These are phyloP conservation scores for Peromyscus melanophrys DNA, from an alignment of 2,797 vertebrate genomes.

Conservation along the genomic window DNA sequence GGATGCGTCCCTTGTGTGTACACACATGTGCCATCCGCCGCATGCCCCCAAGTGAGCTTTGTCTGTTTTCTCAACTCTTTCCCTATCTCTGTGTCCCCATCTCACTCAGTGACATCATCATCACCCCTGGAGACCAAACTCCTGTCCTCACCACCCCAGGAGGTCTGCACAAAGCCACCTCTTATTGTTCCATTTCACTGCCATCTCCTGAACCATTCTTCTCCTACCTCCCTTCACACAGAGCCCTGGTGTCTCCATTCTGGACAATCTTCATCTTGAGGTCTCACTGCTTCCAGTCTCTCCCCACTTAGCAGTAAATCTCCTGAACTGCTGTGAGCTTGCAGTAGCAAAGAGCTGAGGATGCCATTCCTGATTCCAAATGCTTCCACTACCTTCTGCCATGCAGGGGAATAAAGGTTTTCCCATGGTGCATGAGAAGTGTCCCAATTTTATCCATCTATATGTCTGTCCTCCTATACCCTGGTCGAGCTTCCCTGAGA, in stretches of 20 bases:
- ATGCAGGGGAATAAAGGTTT: neutral
- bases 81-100: neutral
- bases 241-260: neutral
- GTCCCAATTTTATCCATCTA: neutral
- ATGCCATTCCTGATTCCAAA: neutral
- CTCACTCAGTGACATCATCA: neutral
- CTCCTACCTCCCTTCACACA: neutral
- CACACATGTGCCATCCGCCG: fast-evolving
- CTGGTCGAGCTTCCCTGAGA: neutral
- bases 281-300: neutral
- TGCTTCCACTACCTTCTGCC: neutral
- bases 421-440: neutral
- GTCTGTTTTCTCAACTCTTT: neutral
- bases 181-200: neutral
- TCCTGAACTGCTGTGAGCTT: neutral
- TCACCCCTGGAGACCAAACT: neutral
- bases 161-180: neutral
- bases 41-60: neutral
- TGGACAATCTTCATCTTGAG: neutral
- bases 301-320: neutral
- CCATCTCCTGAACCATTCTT: neutral
- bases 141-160: neutral
- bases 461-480: neutral
- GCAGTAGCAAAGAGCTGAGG: neutral
- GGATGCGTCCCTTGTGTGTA: neutral